A percentile compares a stretch with the other conserved stretches of the same genome.
These are phyloP conservation scores for Ceraclea dissimilis DNA, from an alignment of 2,888 invertebrate genomes.

Conservation along the genomic window DNA sequence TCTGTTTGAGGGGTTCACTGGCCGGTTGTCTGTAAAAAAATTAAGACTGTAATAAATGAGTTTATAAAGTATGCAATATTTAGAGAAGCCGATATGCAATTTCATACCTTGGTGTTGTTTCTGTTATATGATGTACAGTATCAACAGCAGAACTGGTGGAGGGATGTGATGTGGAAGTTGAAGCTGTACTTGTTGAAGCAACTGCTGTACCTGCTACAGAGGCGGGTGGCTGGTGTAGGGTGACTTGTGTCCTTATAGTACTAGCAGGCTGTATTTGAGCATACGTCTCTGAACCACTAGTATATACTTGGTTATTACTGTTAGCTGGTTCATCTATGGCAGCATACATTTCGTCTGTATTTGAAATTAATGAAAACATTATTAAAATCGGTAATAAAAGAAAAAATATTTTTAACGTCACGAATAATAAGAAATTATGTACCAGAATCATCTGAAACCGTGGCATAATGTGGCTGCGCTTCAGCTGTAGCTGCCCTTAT, in stretches of 20 bases:
- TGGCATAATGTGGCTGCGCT: constrained; percentile 67
- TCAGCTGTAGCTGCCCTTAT: constrained; percentile 56
- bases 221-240: constrained; percentile 20
- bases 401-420: no score
- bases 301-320: constrained; percentile 49
- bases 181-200: not conserved
- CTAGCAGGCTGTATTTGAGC: constrained; percentile 64
- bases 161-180: not conserved
- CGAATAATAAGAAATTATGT: constrained; percentile 15
- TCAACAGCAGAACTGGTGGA: not conserved
- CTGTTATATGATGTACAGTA: not conserved
- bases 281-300: constrained; percentile 79
- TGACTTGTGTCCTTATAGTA: constrained; percentile 31
- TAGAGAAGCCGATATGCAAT: no score
- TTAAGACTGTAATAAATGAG: no score
- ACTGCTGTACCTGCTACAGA: not conserved
- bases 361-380: no score
- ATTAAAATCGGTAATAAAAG: no score
- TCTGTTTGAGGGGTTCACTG: constrained; percentile 37
- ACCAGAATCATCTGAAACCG: constrained; percentile 88
- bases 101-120: not conserved
- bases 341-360: constrained; percentile 87
- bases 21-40: constrained; percentile 36
- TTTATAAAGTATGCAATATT: no score
- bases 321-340: constrained; percentile 72